Base-by-base conservation (phyloP, 1,140 invertebrate genomes). In the Formica selysi region DNA sequence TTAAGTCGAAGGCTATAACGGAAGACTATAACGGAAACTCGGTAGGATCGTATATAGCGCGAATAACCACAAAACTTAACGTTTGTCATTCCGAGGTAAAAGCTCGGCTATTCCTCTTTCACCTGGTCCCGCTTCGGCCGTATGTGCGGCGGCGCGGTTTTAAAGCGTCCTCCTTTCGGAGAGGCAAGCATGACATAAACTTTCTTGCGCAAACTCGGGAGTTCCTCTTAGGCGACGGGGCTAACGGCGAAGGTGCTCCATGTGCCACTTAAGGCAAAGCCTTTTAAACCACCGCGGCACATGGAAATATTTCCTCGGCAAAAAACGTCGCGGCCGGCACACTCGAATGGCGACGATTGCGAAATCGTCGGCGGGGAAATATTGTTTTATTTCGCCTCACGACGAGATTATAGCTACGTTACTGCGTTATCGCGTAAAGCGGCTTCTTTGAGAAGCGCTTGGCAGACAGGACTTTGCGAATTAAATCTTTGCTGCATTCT, bases 21-120 rank as follows among this genome's bases (percentile, higher is more conserved):
- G 11, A 19, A 13, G 26, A 36, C 61, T 22, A 1, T 44, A 4
- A 65, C 41, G 19, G 16, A 78, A 65, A 1, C 26, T 78, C 22
- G 19, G 26, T 38, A 16, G 11, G 38, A 71, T 19, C 65, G n/a
- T n/a, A 13, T 38, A 54, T 16, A 64, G 59, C 32, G 29, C 38
- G 62, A 64, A 61, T 80, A 91, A 85, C 74, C 62, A 54, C 54
- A 64, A 65, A 84, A 88, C 80, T 88, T 91, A 91, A 91, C 87
- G 90, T 81, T 87, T 87, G 67, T 89, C 86, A 88, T 91, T 90
- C 67, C 48, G 59, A 65, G 91, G 86, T 91, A 91, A 92, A 92
- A 92, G 89, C 91, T 68, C 81, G 76, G 62, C 41, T 80, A 76
- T 88, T 29, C n/a, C 68, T 62, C 59, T 71, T 68, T 5, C 22